Base-by-base conservation (phyloP, 2,888 invertebrate species). In the Caenorhabditis sinica region DNA sequence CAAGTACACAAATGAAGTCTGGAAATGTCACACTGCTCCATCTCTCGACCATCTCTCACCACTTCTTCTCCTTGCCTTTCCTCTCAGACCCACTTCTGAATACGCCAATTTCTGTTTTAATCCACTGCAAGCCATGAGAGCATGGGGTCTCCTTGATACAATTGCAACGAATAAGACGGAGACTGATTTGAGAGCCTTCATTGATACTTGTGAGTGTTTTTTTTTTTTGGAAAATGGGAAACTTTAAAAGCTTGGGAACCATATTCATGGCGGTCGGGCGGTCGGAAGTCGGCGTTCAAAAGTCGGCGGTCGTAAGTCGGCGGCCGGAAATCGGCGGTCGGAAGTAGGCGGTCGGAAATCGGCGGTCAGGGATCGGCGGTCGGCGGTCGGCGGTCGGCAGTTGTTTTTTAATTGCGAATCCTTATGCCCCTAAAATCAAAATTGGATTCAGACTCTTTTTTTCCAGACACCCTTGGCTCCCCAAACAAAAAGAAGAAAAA, bases 91-190 rank as follows among this genome's bases (percentile, higher is more conserved):
- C 3, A 74, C 74, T 17, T 5, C 63, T 2, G 17, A 23, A 17
- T 17, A 23, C 43, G 33, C 51, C 1, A 75, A 82, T 23, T 28
- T 75, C 2, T 76, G 76, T 20, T n/a, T 82, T 30, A 77, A 53
- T 77, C 82, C 82, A 6, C 25, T 82, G 2, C 79, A 83, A 43
- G 58, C 65, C 1, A 45, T 80, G 1, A 23, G 83, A 13, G 83
- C 49, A 20, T 83, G 83, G 83, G 69, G 36, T 17, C 56, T 83
- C 2, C 25, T 83, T 30, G 8, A 33, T 17, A 75, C 58, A 49
- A n/a, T 83, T 15, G 69, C 83, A 0, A 3, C 13, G n/a, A 65
- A 33, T n/a, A 83, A 80, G 36, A 83, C 83, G 2, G 9, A 30
- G 1, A 13, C n/a, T 13, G 75, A 83, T 0, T 40, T 83, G 60